Evolutionary conservation across 2,888 invertebrate genomes (phyloP).

Genomic region (Lacanobia oleracea): DNA sequence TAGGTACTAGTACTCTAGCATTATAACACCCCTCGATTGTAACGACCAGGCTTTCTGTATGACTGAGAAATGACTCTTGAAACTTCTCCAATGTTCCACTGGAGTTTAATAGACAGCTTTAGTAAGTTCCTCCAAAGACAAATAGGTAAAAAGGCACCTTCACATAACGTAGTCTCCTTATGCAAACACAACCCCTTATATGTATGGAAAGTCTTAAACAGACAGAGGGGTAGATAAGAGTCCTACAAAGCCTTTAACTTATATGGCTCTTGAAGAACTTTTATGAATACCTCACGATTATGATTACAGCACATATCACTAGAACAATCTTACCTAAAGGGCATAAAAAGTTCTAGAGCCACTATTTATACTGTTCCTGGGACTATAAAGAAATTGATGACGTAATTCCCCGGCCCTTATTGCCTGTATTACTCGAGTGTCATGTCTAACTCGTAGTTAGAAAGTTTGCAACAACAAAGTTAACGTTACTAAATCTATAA

Average conservation of each 20-base stretch:
- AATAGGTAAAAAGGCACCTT: neutral
- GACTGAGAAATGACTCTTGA: neutral
- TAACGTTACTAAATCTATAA: constrained; percentile 67
- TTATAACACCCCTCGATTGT: neutral
- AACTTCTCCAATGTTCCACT: neutral
- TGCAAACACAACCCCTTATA: constrained; percentile 37
- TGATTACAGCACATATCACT: constrained; percentile 55
- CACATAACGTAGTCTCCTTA: constrained; percentile 4
- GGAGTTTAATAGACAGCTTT: neutral
- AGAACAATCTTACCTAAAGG: constrained; percentile 47
- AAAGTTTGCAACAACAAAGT: constrained; percentile 71
- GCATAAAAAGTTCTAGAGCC: constrained; percentile 49
- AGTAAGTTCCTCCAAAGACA: neutral
- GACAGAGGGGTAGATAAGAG: constrained; percentile 46
- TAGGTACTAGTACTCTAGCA: neutral
- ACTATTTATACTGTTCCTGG: constrained; percentile 42
- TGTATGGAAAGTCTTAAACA: constrained; percentile 43
- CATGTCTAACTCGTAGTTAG: constrained; percentile 68
- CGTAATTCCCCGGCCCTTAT: constrained; percentile 64
- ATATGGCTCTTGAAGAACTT: constrained; percentile 53
- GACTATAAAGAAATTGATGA: constrained; percentile 67
- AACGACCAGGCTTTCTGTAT: neutral
- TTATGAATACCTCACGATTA: constrained; percentile 59
- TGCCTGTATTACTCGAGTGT: constrained; percentile 68
- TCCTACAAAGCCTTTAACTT: constrained; percentile 54